A percentile compares a stretch with the other conserved stretches of the same genome.
These are phyloP conservation scores for Drosophila fungiperda DNA, from an alignment of 2,888 invertebrate genomes.

Conservation along the genomic window DNA sequence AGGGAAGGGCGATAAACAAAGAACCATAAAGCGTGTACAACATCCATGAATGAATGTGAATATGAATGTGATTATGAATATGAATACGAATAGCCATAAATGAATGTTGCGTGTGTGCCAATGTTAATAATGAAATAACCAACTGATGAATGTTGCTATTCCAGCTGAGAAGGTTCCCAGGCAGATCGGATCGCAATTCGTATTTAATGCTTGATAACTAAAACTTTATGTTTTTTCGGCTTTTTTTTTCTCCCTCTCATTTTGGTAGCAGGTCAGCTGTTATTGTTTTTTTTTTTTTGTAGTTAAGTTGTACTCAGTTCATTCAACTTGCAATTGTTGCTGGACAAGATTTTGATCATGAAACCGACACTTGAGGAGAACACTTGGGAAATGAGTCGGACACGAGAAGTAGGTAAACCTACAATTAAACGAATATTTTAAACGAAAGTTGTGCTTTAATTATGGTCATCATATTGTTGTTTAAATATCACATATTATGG, in stretches of 20 bases:
- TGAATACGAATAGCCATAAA: constrained; percentile 43
- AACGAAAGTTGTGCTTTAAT: constrained; percentile 10
- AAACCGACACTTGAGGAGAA: constrained; percentile 38
- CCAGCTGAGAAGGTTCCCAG: constrained; percentile 43
- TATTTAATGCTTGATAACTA: constrained; percentile 14
- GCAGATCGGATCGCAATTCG: constrained; percentile 37
- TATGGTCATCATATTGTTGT: not conserved
- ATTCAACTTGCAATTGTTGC: constrained; percentile 62
- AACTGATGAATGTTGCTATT: not conserved
- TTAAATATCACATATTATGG: not conserved
- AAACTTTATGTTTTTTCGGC: constrained; percentile 11
- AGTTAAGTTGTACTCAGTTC: constrained; percentile 46
- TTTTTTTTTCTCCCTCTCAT: constrained; percentile 2
- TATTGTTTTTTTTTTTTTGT: constrained; percentile 30
- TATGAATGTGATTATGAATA: constrained; percentile 24
- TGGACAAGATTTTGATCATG: constrained; percentile 31
- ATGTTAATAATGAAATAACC: constrained; percentile 12
- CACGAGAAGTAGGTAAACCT: not conserved
- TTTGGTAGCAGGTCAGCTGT: constrained; percentile 36
- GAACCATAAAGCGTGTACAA: constrained; percentile 15
- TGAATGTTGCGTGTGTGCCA: constrained; percentile 38
- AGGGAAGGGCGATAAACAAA: constrained; percentile 13
- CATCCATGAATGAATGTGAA: constrained; percentile 34
- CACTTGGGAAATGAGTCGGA: constrained; percentile 4
- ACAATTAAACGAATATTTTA: constrained; percentile 6